These are phyloP conservation scores for Bos taurus DNA, from an alignment of 2,113 vertebrate species.

Conservation along the genomic window DNA sequence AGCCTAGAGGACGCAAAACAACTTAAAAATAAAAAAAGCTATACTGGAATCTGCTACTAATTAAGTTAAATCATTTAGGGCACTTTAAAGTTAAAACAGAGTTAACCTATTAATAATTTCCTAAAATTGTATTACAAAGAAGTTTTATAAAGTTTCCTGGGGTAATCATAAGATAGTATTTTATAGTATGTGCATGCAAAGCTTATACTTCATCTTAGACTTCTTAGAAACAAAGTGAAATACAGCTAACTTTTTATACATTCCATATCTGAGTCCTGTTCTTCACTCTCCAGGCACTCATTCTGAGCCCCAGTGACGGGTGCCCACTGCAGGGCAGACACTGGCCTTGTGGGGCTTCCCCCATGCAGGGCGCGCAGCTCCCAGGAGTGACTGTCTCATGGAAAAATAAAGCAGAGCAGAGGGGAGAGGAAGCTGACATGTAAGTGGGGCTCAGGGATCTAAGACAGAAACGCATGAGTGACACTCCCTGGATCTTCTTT, in stretches of 20 bases:
- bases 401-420: neutral
- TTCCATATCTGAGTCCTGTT: neutral
- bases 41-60: neutral
- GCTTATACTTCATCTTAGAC: too few relatives aligned
- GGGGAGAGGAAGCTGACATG: fast-evolving
- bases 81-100: neutral
- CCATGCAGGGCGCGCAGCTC: neutral
- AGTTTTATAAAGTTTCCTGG: neutral
- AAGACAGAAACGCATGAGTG: fast-evolving
- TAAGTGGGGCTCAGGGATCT: too few relatives aligned
- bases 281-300: neutral
- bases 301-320: fast-evolving
- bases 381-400: neutral
- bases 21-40: neutral
- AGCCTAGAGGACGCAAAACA: neutral
- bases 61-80: neutral
- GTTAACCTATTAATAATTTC: neutral
- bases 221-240: neutral
- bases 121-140: neutral
- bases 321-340: neutral
- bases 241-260: neutral
- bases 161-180: neutral
- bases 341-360: neutral
- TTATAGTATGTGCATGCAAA: neutral
- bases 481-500: too few relatives aligned